phyloP scores from a whole-genome alignment of 2,888 invertebrate species.

The Drosophila crucigera region DNA sequence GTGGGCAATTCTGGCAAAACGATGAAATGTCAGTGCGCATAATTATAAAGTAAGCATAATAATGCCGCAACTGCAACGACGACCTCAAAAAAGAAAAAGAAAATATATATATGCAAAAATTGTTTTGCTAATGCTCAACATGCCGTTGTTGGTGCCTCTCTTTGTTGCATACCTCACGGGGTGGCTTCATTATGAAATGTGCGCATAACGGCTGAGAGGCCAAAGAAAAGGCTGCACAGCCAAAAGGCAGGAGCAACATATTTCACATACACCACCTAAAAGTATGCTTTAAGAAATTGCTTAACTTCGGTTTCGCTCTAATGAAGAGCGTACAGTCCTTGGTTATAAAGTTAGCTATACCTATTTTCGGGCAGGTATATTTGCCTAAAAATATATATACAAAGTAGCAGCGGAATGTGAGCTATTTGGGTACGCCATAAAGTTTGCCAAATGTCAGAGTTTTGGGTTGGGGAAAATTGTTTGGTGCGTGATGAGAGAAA shows the following conservation, averaged over 20 bases:
- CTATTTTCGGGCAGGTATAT: conserved; percentile 32
- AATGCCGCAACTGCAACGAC: conserved; percentile 53
- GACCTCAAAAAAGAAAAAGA: conserved; percentile 5
- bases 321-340: conserved; percentile 55
- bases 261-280: conserved; percentile 66
- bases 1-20: conserved; percentile 3
- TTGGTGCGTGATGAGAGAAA: conserved; percentile 32
- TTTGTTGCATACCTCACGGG: conserved; percentile 39
- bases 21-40: conserved; percentile 51
- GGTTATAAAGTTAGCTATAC: conserved; percentile 32
- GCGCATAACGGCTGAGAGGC: conserved; percentile 6
- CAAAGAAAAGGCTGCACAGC: conserved; percentile 7
- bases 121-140: conserved; percentile 68
- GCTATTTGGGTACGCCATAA: conserved; percentile 10
- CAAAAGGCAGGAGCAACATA: conserved; percentile 39
- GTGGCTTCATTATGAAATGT: conserved; percentile 25
- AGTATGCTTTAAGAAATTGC: conserved; percentile 74
- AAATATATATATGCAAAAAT: conserved; percentile 34
- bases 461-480: background rate
- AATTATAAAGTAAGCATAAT: conserved; percentile 56
- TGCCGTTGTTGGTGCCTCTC: conserved; percentile 40
- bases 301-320: conserved; percentile 47
- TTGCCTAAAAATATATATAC: conserved; percentile 17
- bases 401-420: conserved; percentile 30
- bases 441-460: background rate